Evolutionary conservation across 2,888 invertebrate species (phyloP), one percentile per base, ranked within the genome.

Genomic region (Stenchaetothrips biformis): DNA sequence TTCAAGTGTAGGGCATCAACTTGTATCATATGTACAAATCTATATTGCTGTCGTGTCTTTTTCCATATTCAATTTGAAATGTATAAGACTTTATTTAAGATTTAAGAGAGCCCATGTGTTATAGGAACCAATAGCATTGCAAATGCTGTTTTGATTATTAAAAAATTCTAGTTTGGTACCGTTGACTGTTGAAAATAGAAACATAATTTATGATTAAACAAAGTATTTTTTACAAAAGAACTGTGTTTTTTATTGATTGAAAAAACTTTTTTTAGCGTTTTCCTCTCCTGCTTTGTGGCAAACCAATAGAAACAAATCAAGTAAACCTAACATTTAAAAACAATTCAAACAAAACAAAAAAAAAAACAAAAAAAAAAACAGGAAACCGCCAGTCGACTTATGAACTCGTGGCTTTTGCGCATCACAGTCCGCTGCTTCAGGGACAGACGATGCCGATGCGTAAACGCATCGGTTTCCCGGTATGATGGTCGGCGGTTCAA

Each of bases 131-230:
- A 74, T 9, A 25, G 21, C 67, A 74, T 74, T 74, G 67, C 7
- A 21, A 74, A 25, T 74, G 67, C 21, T 74, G 21, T 74, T 74
- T 18, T 25, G 67, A 74, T 74, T 74, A 25, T 74, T 25, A 21
- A 74, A 74, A 74, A 74, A 74, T 74, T 74, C 67, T 74, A 74
- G 67, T 74, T 74, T 74, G 67, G 67, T 74, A 74, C 67, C 21
- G 67, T 74, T 74, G 67, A 74, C 67, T 74, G 67, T 74, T 74
- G 67, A 74, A 74, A 21, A 74, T 74, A 74, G 25, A 74, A 74
- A 74, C 67, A 74, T 74, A 74, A 74, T 74, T 74, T 74, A 74
- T 74, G 67, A 74, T 74, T 74, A 74, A 74, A 74, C 67, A 74
- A 74, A 74, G 67, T 74, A 74, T 74, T 74, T 74, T 74, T 74